Percentiles rank a stretch among this genome's conserved stretches.
phyloP scores from a whole-genome alignment of 2,113 vertebrate species.

The Sarotherodon lohbergeri region DNA sequence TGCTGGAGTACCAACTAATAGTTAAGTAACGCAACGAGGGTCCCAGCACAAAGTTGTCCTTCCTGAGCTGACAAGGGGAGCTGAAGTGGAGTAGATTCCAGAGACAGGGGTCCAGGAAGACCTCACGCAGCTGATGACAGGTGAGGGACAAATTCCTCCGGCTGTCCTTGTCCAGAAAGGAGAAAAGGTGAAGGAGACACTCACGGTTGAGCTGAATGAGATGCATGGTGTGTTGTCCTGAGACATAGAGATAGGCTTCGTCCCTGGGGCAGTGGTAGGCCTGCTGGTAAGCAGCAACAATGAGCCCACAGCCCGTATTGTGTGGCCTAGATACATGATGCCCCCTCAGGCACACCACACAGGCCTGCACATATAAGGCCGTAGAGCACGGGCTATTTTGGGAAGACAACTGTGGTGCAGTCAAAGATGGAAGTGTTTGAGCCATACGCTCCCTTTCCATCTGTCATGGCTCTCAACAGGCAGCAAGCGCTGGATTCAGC shows the following conservation, averaged over 20 bases:
- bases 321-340: constrained; percentile 71
- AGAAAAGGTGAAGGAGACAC: constrained; percentile 90
- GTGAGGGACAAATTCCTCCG: constrained; percentile 80
- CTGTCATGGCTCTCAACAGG: constrained; percentile 65
- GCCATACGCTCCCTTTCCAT: constrained; percentile 60
- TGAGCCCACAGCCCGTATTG: constrained; percentile 42
- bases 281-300: constrained; percentile 49
- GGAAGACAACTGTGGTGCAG: constrained; percentile 73
- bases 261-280: constrained; percentile 11
- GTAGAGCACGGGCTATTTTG: constrained; percentile 82
- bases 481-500: constrained; percentile 7
- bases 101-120: constrained; percentile 83
- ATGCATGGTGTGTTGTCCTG: constrained; percentile 67
- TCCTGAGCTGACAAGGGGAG: constrained; percentile 81
- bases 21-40: constrained; percentile 78
- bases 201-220: constrained; percentile 84
- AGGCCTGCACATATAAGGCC: constrained; percentile 88
- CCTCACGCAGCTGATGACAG: constrained; percentile 72
- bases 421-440: constrained; percentile 63
- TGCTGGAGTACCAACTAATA: constrained; percentile 89
- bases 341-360: constrained; percentile 57
- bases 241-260: constrained; percentile 16
- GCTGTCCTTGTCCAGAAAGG: constrained; percentile 89
- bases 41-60: constrained; percentile 85
- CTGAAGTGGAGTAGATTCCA: constrained; percentile 82